Percentiles rank a stretch among this genome's conserved stretches.
Conservation (phyloP, 2,113 vertebrate genomes). For the Corydoras sp. region DNA sequence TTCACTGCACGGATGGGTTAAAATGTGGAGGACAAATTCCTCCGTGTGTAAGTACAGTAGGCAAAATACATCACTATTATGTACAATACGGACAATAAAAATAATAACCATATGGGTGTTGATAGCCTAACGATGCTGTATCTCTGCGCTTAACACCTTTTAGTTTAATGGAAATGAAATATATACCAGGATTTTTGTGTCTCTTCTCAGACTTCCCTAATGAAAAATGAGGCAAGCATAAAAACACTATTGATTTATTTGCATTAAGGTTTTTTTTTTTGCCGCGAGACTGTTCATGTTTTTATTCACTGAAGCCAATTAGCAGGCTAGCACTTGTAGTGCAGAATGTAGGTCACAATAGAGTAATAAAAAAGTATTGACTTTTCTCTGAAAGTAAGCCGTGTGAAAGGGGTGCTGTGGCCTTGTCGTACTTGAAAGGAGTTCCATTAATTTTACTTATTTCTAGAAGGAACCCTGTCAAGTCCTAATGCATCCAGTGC, state of each 20-base stretch:
- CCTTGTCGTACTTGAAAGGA: slow-evolving; percentile 83
- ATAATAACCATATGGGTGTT: too few species aligned
- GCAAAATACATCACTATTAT: too few species aligned
- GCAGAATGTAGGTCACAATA: slow-evolving; percentile 82
- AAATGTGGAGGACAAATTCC: too few species aligned
- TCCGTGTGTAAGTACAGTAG: too few species aligned
- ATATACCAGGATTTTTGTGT: slow-evolving; percentile 42
- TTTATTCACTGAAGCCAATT: slow-evolving; percentile 77
- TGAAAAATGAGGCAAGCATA: slow-evolving; percentile 50
- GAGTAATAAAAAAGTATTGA: slow-evolving; percentile 91
- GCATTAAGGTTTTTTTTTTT: slow-evolving; percentile 70
- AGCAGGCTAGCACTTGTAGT: slow-evolving; percentile 79
- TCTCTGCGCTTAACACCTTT: too few species aligned
- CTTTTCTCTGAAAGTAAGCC: slow-evolving; percentile 85
- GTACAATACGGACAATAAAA: too few species aligned
- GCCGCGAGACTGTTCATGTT: slow-evolving; percentile 12
- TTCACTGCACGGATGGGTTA: too few species aligned
- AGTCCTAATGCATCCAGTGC: slow-evolving; percentile 78
- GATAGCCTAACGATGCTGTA: too few species aligned
- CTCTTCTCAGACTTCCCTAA: slow-evolving; percentile 57
- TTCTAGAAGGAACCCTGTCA: slow-evolving; percentile 79
- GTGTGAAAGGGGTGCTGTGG: slow-evolving; percentile 79
- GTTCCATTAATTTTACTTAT: slow-evolving; percentile 89
- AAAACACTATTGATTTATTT: slow-evolving; percentile 78
- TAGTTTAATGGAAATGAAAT: too few species aligned